Base-by-base conservation (phyloP, 2,888 invertebrate species). In the Sminthurides aquaticus region DNA sequence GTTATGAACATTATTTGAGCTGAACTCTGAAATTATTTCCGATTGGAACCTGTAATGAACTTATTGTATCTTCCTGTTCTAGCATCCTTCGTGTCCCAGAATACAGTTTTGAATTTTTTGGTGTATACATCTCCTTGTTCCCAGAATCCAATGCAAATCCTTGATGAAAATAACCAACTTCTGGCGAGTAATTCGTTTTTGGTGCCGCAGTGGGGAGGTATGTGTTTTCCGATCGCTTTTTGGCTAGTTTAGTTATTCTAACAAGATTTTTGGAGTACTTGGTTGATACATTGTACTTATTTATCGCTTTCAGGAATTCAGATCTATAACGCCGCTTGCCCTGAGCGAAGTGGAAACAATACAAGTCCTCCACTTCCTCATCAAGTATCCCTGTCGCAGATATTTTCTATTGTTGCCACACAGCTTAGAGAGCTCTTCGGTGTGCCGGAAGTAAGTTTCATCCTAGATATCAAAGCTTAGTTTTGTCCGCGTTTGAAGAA, bases 91-190 rank as follows among this genome's bases (percentile, higher is more conserved):
- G 88, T 91, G 26, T 89, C 91, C 0, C 85, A 86, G 68, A 84
- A 87, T 74, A 90, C 93, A 0, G 86, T 87, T 48, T 81, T 96
- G 61, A 91, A 94, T 81, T 84, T 97, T 71, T 87, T 93, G 8
- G 81, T 92, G 1, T 95, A 92, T 79, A 83, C 89, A 52, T 86
- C 90, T 29, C 87, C 89, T 1, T 89, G 90, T 76, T 81, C 83
- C 49, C 81, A 82, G 61, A 82, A 87, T 43, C 92, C 94, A 0
- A 79, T 95, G 25, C 82, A 84, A 75, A 88, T 95, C 68, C 85
- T 87, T 73, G 84, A 84, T 69, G 77, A 78, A 27, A 76, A 80
- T 56, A 82, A 82, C 76, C 28, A 65, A 56, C 67, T 62, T 26
- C 48, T 72, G 1, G 29, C 26, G n/a, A 70, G 69, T 1, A 74